Evolutionary conservation across 2,888 invertebrate species (phyloP).

Genomic region (Pilophorus perplexus): DNA sequence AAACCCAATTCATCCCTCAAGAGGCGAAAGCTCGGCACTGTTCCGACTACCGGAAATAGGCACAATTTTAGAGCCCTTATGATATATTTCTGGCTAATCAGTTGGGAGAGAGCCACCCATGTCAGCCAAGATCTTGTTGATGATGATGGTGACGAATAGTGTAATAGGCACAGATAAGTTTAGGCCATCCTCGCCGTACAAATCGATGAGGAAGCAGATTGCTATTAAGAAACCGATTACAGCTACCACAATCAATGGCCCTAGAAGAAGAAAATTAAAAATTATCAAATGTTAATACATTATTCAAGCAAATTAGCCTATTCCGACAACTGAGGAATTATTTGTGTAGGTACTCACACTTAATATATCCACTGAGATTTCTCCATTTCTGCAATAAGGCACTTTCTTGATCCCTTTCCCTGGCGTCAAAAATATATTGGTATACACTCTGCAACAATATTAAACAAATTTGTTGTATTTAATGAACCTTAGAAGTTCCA

Average conservation of each 20-base stretch:
- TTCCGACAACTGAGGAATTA: too few species aligned
- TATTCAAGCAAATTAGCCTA: too few species aligned
- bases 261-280: too few species aligned
- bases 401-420: neutral
- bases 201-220: neutral
- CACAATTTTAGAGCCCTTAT: too few species aligned
- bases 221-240: too few species aligned
- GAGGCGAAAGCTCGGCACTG: too few species aligned
- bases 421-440: neutral
- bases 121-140: constrained; percentile 2
- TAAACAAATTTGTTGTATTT: neutral
- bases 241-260: too few species aligned
- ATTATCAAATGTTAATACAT: too few species aligned
- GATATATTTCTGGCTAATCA: neutral
- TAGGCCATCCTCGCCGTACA: constrained; percentile 9
- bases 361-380: neutral
- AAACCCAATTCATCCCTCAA: too few species aligned
- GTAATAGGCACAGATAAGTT: constrained; percentile 2
- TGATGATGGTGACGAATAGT: neutral
- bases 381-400: neutral
- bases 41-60: too few species aligned
- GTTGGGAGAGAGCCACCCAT: neutral
- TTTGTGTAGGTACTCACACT: constrained; percentile 10
- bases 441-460: neutral
- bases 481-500: too few species aligned